phyloP scores from a whole-genome alignment of 2,797 vertebrate genomes.

The Gymnocypris eckloni region DNA sequence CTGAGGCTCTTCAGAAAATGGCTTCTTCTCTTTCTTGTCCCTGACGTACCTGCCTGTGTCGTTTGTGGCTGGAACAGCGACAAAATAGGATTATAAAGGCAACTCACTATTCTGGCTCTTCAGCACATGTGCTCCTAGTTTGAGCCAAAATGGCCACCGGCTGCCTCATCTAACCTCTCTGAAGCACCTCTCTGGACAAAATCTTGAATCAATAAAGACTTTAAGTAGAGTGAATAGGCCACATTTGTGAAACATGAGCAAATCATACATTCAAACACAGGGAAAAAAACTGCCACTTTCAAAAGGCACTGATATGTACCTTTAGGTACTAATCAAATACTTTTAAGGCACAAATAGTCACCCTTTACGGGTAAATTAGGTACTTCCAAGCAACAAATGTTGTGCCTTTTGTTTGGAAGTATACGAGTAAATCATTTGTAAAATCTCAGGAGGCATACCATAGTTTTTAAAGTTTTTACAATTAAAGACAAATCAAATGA shows the following conservation, averaged over 20 bases:
- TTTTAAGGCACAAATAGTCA: background rate
- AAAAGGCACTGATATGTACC: background rate
- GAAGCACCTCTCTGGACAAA: background rate
- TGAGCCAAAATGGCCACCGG: background rate
- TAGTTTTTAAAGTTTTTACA: background rate
- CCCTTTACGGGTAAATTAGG: background rate
- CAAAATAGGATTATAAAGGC: background rate
- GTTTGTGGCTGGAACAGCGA: background rate
- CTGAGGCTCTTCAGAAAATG: background rate
- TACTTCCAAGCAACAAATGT: background rate
- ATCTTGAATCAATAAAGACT: background rate
- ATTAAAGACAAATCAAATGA: background rate
- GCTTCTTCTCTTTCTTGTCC: background rate
- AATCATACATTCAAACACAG: background rate
- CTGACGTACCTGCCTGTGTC: background rate
- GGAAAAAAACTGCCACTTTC: background rate
- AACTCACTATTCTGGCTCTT: slow-evolving; percentile 7
- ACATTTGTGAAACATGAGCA: background rate
- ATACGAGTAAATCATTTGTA: background rate
- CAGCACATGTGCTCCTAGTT: background rate
- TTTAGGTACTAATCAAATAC: background rate
- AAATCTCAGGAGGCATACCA: background rate
- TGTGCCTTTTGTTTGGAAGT: background rate
- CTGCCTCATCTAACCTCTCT: background rate
- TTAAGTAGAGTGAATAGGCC: background rate